These are phyloP conservation scores for Coregonus sp. DNA, from an alignment of 2,797 vertebrate genomes.

Conservation along the genomic window DNA sequence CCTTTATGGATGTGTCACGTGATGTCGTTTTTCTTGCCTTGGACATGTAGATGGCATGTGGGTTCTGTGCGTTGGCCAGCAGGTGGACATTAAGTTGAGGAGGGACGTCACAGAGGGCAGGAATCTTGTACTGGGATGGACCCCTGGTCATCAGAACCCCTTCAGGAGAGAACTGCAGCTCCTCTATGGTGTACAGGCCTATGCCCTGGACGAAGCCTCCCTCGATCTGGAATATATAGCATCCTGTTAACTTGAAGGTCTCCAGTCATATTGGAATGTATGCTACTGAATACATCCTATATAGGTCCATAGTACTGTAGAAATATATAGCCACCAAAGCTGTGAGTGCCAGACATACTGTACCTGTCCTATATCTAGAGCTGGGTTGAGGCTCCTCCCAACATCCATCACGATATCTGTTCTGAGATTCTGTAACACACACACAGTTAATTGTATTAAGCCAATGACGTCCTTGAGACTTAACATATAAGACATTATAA, in stretches of 20 bases:
- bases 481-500: no score
- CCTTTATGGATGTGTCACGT: neutral
- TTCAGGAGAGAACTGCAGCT: constrained; percentile 75
- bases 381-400: constrained; percentile 57
- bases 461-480: no score
- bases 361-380: constrained; percentile 63
- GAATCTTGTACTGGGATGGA: constrained; percentile 73
- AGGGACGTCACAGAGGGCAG: constrained; percentile 73
- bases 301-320: no score
- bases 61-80: constrained; percentile 67
- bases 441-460: neutral
- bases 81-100: constrained; percentile 66
- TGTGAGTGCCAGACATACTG: neutral
- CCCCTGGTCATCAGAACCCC: constrained; percentile 71
- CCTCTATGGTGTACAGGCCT: constrained; percentile 74
- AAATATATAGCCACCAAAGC: neutral
- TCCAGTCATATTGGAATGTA: neutral
- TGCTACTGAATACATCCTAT: no score
- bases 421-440: constrained; percentile 51
- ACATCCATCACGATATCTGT: constrained; percentile 62
- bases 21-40: constrained; percentile 52
- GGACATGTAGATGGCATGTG: constrained; percentile 74
- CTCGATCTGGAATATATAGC: constrained; percentile 67
- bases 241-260: neutral
- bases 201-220: constrained; percentile 76